These are phyloP conservation scores for Adela reaumurella DNA, from an alignment of 2,888 invertebrate genomes.

Conservation along the genomic window DNA sequence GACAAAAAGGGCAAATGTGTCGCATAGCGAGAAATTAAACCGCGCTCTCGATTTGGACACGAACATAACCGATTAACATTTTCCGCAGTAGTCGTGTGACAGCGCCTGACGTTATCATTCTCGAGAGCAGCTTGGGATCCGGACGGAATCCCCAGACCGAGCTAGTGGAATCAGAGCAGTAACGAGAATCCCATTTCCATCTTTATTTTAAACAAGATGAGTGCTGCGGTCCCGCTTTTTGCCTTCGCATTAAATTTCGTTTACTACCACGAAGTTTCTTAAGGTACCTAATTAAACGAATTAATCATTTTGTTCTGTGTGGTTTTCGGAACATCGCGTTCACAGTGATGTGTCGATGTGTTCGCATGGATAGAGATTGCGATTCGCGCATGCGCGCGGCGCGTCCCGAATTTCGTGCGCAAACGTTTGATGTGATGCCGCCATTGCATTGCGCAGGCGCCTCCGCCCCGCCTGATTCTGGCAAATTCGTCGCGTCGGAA, in stretches of 20 bases:
- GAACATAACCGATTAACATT: not conserved
- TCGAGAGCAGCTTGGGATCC: not conserved
- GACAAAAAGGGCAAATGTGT: not conserved
- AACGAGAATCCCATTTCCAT: too few species aligned
- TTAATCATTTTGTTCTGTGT: too few species aligned
- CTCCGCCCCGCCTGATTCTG: constrained; percentile 50
- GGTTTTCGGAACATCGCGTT: too few species aligned
- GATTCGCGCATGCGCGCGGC: constrained; percentile 47
- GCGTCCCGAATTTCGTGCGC: constrained; percentile 48
- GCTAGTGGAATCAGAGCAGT: too few species aligned
- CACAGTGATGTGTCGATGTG: not conserved
- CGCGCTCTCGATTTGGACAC: not conserved
- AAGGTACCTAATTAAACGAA: too few species aligned
- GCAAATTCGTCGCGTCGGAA: constrained; percentile 56
- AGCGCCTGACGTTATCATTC: not conserved
- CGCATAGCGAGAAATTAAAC: not conserved
- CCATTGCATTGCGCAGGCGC: not conserved
- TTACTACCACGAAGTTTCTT: too few species aligned
- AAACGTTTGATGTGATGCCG: constrained; percentile 30
- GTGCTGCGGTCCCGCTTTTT: too few species aligned
- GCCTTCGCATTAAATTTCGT: too few species aligned
- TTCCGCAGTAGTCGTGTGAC: not conserved
- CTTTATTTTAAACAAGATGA: too few species aligned
- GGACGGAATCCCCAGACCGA: too few species aligned
- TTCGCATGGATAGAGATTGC: not conserved